phyloP scores from a whole-genome alignment of 2,888 invertebrate species.

The Lysandra bellargus region DNA sequence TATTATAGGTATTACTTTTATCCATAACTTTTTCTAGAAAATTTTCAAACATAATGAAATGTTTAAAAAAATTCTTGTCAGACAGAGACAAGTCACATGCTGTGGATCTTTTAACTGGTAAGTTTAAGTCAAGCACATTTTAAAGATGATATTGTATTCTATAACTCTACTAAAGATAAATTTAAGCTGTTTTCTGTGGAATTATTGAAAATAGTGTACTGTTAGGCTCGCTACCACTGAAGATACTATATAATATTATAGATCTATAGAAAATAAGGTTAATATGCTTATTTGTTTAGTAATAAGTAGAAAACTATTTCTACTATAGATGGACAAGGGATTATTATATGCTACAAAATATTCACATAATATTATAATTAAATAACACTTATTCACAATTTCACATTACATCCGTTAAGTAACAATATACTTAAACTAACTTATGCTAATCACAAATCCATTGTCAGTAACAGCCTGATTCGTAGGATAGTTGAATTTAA shows the following conservation, averaged over 20 bases:
- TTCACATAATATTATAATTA: conserved; percentile 67
- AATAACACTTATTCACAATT: conserved; percentile 71
- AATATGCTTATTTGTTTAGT: background rate
- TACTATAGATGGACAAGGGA: conserved; percentile 52
- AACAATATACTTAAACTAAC: conserved; percentile 64
- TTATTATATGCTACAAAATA: conserved; percentile 55
- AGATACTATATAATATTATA: background rate
- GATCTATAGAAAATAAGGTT: conserved; percentile 16
- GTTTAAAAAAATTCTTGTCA: too few species aligned
- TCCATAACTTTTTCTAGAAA: too few species aligned
- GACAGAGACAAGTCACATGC: too few species aligned
- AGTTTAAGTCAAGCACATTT: background rate
- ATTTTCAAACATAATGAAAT: too few species aligned
- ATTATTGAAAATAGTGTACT: background rate
- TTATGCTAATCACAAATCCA: conserved; percentile 75
- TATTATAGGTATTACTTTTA: too few species aligned
- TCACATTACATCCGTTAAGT: conserved; percentile 69
- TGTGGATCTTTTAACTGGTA: too few species aligned
- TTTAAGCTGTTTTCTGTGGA: background rate
- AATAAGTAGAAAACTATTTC: conserved; percentile 39
- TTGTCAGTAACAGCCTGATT: conserved; percentile 74
- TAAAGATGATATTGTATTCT: background rate
- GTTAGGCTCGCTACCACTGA: background rate
- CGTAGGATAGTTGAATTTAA: background rate
- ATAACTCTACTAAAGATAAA: background rate